These are phyloP conservation scores for Lasioglossum zephyrum DNA, from an alignment of 2,888 invertebrate genomes.

Conservation along the genomic window DNA sequence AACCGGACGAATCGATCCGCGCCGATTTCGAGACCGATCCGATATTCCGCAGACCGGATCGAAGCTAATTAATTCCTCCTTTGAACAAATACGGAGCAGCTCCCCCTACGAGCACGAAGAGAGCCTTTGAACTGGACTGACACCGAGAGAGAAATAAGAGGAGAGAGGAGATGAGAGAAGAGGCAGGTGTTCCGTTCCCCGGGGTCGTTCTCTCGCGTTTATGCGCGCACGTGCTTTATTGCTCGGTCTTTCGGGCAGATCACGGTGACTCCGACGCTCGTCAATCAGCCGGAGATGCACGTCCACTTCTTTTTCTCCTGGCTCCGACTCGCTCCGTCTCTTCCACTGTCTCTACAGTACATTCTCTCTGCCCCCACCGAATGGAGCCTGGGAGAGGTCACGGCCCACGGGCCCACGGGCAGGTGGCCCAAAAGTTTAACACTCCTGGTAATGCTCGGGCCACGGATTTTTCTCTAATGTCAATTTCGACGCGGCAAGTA, in stretches of 20 bases:
- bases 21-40: not conserved
- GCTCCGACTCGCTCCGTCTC: not conserved
- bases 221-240: constrained; percentile 83
- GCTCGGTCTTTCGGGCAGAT: constrained; percentile 74
- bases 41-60: not conserved
- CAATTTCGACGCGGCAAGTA: not conserved
- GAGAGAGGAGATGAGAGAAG: constrained; percentile 39
- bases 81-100: constrained; percentile 50
- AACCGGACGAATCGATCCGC: not conserved
- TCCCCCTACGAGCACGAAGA: constrained; percentile 9
- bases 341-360: not conserved
- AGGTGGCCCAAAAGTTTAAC: constrained; percentile 75
- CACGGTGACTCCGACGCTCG: constrained; percentile 79
- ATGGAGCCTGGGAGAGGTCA: constrained; percentile 69
- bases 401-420: constrained; percentile 76
- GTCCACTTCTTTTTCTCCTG: constrained; percentile 56
- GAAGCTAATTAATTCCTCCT: constrained; percentile 34
- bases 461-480: not conserved
- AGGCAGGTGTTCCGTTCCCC: constrained; percentile 78
- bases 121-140: constrained; percentile 30
- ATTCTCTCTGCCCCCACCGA: constrained; percentile 9
- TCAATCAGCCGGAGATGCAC: constrained; percentile 80
- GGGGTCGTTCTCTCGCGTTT: constrained; percentile 79
- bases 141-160: constrained; percentile 25
- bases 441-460: constrained; percentile 8